phyloP scores from a whole-genome alignment of 2,797 vertebrate genomes.

The Acrossocheilus wenchowensis region DNA sequence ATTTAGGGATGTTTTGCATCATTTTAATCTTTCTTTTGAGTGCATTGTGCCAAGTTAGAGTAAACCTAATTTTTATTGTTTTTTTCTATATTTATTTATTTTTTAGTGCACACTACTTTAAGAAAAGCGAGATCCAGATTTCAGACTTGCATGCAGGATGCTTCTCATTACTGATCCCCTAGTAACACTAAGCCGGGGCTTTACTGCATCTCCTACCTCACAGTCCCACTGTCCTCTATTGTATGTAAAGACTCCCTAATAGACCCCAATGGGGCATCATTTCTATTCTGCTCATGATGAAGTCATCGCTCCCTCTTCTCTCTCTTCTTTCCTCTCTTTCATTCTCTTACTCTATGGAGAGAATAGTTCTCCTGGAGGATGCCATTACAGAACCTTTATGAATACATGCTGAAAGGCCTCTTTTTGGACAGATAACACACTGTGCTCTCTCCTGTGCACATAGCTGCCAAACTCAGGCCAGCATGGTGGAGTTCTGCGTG shows the following conservation, averaged over 20 bases:
- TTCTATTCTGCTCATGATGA: constrained; percentile 81
- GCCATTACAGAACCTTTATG: constrained; percentile 83
- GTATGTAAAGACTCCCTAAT: constrained; percentile 80
- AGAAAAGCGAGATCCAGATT: constrained; percentile 19
- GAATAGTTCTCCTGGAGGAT: constrained; percentile 77
- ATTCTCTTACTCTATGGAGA: constrained; percentile 62
- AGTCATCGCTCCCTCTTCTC: constrained; percentile 66
- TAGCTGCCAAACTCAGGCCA: constrained; percentile 5
- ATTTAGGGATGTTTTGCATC: constrained; percentile 30
- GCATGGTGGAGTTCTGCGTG: constrained; percentile 32
- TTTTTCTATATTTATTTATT: background rate
- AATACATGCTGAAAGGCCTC: constrained; percentile 77
- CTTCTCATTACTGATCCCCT: constrained; percentile 59
- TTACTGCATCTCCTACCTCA: constrained; percentile 65
- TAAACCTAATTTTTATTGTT: background rate
- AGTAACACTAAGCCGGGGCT: constrained; percentile 61
- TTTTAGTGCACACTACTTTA: background rate
- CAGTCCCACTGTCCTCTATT: constrained; percentile 68
- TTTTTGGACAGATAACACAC: constrained; percentile 52
- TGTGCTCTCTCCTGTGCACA: constrained; percentile 19
- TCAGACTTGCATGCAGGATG: constrained; percentile 51
- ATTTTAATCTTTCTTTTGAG: constrained; percentile 19
- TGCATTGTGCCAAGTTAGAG: constrained; percentile 1
- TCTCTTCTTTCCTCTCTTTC: constrained; percentile 50
- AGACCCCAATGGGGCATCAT: constrained; percentile 83